Evolutionary conservation across 2,888 invertebrate species (phyloP).

Genomic region (Tanypteryx hageni): DNA sequence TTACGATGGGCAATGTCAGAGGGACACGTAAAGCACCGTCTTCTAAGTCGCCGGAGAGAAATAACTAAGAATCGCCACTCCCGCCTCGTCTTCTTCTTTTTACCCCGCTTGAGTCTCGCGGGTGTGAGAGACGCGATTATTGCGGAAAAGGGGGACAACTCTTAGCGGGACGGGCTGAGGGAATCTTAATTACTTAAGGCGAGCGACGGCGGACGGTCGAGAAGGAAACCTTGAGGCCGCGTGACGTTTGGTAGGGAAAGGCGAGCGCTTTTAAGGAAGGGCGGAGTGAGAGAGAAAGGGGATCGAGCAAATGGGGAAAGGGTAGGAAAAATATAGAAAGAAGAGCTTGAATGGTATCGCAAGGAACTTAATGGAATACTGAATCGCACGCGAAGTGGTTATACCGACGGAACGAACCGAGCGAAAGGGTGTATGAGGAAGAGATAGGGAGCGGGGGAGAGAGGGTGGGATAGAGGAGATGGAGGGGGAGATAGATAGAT

Average conservation of each 20-base stretch:
- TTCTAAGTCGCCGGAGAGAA: not conserved
- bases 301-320: not conserved
- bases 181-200: constrained; percentile 1
- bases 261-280: too few relatives aligned
- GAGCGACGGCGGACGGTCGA: not conserved
- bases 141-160: not conserved
- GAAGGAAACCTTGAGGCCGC: not conserved
- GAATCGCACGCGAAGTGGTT: not conserved
- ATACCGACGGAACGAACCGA: not conserved
- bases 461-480: not conserved
- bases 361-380: constrained; percentile 10
- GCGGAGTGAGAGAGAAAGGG: too few relatives aligned
- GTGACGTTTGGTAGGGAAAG: too few relatives aligned
- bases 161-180: not conserved
- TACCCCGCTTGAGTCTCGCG: not conserved
- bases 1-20: too few relatives aligned
- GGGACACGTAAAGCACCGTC: too few relatives aligned
- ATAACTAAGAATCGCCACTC: not conserved
- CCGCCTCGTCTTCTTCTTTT: not conserved
- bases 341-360: not conserved
- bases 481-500: too few relatives aligned
- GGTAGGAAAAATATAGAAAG: not conserved
- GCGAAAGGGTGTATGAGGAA: too few relatives aligned
- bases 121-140: not conserved
- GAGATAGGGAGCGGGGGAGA: too few relatives aligned